A percentile compares a stretch with the other conserved stretches of the same genome.
phyloP scores from a whole-genome alignment of 2,113 vertebrate genomes.

The Plotosus lineatus region DNA sequence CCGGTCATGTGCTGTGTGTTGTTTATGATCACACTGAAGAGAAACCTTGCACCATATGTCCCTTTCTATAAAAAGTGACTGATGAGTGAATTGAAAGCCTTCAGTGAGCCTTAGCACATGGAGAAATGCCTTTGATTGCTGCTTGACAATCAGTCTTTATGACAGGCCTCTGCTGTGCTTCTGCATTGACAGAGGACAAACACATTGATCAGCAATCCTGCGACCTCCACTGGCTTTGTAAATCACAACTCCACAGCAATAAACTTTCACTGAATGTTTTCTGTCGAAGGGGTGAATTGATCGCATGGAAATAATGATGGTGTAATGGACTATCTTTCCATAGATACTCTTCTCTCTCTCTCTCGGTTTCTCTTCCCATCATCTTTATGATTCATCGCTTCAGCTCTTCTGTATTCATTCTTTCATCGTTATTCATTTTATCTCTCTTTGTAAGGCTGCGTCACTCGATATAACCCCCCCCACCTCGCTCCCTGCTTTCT shows the following conservation, averaged over 20 bases:
- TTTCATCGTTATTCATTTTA: slow-evolving; percentile 38
- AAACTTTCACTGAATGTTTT: slow-evolving; percentile 69
- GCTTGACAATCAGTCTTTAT: slow-evolving; percentile 75
- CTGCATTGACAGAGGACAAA: slow-evolving; percentile 70
- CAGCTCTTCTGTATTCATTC: slow-evolving; percentile 33
- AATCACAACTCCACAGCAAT: slow-evolving; percentile 62
- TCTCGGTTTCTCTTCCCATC: slow-evolving; percentile 27
- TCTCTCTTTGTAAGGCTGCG: slow-evolving; percentile 33
- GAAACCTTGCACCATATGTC: slow-evolving; percentile 23
- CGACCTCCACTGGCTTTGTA: slow-evolving; percentile 70
- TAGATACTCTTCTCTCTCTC: slow-evolving; percentile 28
- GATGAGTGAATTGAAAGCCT: slow-evolving; percentile 5
- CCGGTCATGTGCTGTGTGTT: neutral
- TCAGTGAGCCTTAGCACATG: neutral
- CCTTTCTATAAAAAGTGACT: slow-evolving; percentile 8
- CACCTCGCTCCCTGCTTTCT: neutral
- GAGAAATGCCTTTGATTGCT: slow-evolving; percentile 66
- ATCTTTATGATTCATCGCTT: slow-evolving; percentile 46
- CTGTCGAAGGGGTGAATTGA: slow-evolving; percentile 71
- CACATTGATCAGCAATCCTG: slow-evolving; percentile 71
- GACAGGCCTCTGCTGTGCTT: slow-evolving; percentile 65
- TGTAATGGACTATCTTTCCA: slow-evolving; percentile 67
- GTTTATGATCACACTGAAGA: slow-evolving; percentile 1
- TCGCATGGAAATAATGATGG: slow-evolving; percentile 68
- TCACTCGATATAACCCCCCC: slow-evolving; percentile 39